Conservation (phyloP, 2,888 invertebrate species). For the Aphrophora alni region DNA sequence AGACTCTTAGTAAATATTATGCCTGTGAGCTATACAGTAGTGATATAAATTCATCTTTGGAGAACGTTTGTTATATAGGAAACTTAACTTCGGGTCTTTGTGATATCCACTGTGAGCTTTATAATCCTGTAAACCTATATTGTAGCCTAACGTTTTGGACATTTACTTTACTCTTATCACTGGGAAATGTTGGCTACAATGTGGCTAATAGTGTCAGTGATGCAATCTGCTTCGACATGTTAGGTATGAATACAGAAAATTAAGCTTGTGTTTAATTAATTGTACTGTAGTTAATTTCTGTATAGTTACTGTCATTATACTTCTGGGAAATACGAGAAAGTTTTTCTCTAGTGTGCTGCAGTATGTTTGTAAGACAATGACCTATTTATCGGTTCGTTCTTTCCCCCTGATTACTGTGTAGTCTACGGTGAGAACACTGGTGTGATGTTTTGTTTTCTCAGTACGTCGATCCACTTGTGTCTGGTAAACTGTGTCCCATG, state of each 20-base stretch:
- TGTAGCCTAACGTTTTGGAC: slow-evolving; percentile 68
- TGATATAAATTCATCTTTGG: background rate
- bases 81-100: background rate
- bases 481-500: too few relatives aligned
- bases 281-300: too few relatives aligned
- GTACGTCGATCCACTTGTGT: too few relatives aligned
- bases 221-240: slow-evolving; percentile 87
- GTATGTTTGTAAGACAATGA: too few relatives aligned
- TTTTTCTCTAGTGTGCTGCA: too few relatives aligned
- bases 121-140: slow-evolving; percentile 46
- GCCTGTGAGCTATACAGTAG: background rate
- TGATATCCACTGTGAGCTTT: background rate
- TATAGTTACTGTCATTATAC: too few relatives aligned
- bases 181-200: slow-evolving; percentile 81
- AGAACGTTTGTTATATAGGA: background rate
- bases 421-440: too few relatives aligned
- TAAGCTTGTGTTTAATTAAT: too few relatives aligned
- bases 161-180: slow-evolving; percentile 72
- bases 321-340: too few relatives aligned
- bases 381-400: too few relatives aligned
- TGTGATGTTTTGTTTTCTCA: too few relatives aligned
- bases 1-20: background rate
- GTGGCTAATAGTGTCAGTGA: slow-evolving; percentile 88
- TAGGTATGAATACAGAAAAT: slow-evolving; percentile 64
- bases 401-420: too few relatives aligned